These are phyloP conservation scores for Papio anubis DNA, from an alignment of 2,113 vertebrate genomes.

Conservation along the genomic window DNA sequence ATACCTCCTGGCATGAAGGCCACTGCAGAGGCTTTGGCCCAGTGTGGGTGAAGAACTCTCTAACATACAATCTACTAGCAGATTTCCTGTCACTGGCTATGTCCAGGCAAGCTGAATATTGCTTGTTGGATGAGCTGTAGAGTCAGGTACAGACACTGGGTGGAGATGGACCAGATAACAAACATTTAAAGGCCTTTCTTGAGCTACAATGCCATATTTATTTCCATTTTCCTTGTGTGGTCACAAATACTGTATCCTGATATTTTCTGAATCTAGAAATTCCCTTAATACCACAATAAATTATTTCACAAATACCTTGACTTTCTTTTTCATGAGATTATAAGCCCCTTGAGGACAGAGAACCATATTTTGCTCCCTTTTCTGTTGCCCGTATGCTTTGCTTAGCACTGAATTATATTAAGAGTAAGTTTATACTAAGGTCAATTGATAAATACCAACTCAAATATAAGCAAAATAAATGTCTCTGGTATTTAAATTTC, in stretches of 20 bases:
- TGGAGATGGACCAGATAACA: background rate
- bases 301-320: constrained; percentile 39
- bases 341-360: constrained; percentile 19
- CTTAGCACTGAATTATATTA: background rate
- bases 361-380: constrained; percentile 7
- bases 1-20: background rate
- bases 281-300: constrained; percentile 11
- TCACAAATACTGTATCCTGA: background rate
- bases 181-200: constrained; percentile 19
- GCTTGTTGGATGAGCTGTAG: background rate
- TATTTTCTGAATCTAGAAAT: constrained; percentile 47
- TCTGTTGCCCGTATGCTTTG: background rate
- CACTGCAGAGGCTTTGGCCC: background rate
- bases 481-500: constrained; percentile 35
- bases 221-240: background rate
- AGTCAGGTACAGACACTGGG: background rate
- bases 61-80: background rate
- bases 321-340: background rate
- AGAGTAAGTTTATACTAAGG: constrained; percentile 36
- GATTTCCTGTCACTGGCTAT: background rate
- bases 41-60: background rate
- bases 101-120: background rate
- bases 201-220: background rate
- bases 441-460: constrained; percentile 4
- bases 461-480: constrained; percentile 9